Evolutionary conservation across 2,113 vertebrate genomes (phyloP), one percentile per base, ranked within the genome.

Genomic region (Reinhardtius hippoglossoides): DNA sequence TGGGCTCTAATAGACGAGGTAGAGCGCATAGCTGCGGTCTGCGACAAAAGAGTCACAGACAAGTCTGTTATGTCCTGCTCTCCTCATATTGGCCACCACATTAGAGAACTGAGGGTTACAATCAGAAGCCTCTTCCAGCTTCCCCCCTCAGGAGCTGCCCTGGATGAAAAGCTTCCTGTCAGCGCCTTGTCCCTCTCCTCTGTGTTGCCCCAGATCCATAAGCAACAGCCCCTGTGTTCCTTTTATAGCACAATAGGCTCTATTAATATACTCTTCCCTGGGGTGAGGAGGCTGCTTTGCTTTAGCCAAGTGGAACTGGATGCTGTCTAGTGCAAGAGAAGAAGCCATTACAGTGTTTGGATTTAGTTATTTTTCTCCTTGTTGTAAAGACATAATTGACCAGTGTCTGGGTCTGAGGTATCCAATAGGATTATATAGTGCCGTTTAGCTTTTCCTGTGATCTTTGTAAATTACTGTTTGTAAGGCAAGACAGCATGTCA

Each of bases 1-100:
- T 91, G 93, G 93, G 74, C 76, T 89, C 74, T 91, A 92, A 91
- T 92, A 79, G 85, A 89, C 82, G 80, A 90, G 88, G 85, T 85
- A 82, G 84, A 89, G 86, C 84, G 69, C 78, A 78, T 76, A 82
- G 67, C 76, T 93, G 91, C 23, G 89, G 93, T 88, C 73, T 77
- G 78, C 35, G 57, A 88, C 85, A 87, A 87, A 87, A 80, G 69
- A 89, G 87, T 83, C 82, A 75, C 76, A 90, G 86, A 87, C 81
- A 46, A 78, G 83, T 76, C 77, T 15, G 57, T 76, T 73, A 4
- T 79, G 89, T 91, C 90, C 90, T 68, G 76, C 74, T 89, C 82
- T 78, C 60, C 80, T 87, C 60, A 42, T 74, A 64, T 70, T 75
- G 75, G 80, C 81, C 78, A 76, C 92, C 86, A 79, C 88, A 89